A percentile compares a stretch with the other conserved stretches of the same genome.
Conservation (phyloP, 2,888 invertebrate genomes). For the Selenia dentaria region DNA sequence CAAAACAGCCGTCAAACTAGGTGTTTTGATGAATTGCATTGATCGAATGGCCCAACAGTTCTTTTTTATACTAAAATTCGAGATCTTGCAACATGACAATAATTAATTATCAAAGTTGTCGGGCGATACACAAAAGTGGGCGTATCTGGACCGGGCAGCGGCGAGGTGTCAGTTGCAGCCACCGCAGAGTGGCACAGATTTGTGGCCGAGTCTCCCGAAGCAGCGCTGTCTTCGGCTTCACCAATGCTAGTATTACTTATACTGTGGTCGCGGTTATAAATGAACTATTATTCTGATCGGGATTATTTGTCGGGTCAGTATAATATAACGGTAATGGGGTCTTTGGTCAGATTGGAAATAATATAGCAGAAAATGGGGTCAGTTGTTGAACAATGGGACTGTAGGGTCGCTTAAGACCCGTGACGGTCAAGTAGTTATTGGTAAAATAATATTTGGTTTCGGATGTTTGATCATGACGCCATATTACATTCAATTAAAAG, state of each 20-base stretch:
- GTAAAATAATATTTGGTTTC: not conserved
- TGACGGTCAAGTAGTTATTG: not conserved
- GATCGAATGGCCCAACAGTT: no score
- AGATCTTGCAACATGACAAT: constrained; percentile 24
- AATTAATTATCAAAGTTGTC: constrained; percentile 65
- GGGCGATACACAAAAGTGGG: constrained; percentile 73
- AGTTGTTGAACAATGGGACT: not conserved
- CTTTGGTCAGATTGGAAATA: not conserved
- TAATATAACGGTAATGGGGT: not conserved
- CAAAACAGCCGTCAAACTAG: no score
- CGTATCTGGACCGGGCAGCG: constrained; percentile 56
- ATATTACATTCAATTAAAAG: no score
- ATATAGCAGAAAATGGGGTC: not conserved
- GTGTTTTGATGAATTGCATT: no score
- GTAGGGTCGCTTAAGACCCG: not conserved
- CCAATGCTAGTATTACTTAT: constrained; percentile 21
- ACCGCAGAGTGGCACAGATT: constrained; percentile 64
- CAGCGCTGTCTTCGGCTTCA: constrained; percentile 54
- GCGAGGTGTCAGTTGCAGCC: constrained; percentile 67
- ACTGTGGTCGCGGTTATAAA: constrained; percentile 48
- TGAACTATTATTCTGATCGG: constrained; percentile 46
- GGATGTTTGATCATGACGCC: no score
- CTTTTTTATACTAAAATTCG: no score
- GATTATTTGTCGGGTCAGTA: constrained; percentile 9
- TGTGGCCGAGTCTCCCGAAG: constrained; percentile 68